A percentile compares a stretch with the other conserved stretches of the same genome.
phyloP scores from a whole-genome alignment of 2,888 invertebrate species.

The Tenthredo distinguenda region DNA sequence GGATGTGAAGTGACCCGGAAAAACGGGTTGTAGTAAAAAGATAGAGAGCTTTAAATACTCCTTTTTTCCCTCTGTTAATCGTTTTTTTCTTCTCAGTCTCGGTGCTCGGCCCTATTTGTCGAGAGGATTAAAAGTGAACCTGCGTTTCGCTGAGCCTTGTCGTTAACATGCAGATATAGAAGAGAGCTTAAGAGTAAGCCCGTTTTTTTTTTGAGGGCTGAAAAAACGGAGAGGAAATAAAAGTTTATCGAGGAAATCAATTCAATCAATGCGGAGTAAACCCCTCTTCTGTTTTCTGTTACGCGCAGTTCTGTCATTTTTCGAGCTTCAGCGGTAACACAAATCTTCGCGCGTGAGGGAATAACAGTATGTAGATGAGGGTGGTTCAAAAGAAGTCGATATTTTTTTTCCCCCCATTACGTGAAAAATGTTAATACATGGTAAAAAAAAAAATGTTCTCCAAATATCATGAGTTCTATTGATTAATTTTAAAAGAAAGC shows the following conservation, averaged over 20 bases:
- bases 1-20: neutral
- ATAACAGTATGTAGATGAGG: neutral
- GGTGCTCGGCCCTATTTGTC: constrained; percentile 16
- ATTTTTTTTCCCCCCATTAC: no score
- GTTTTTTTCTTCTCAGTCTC: neutral
- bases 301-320: neutral
- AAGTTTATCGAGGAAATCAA: neutral
- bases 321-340: neutral
- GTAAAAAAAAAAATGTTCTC: no score
- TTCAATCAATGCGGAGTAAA: neutral
- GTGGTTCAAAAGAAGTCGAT: no score
- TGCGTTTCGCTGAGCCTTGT: neutral
- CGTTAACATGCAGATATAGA: constrained; percentile 38
- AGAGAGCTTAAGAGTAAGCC: constrained; percentile 12
- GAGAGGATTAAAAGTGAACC: constrained; percentile 17
- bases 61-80: neutral
- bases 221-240: neutral
- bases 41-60: neutral
- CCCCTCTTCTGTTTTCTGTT: neutral
- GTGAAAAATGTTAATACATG: no score
- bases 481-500: no score
- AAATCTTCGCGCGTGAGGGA: no score
- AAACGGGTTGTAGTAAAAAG: neutral
- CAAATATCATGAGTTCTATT: no score
- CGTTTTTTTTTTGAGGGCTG: constrained; percentile 15